Percentiles rank a stretch among this genome's conserved stretches.
Conservation (phyloP, 2,888 invertebrate species). For the Tyria jacobaeae region DNA sequence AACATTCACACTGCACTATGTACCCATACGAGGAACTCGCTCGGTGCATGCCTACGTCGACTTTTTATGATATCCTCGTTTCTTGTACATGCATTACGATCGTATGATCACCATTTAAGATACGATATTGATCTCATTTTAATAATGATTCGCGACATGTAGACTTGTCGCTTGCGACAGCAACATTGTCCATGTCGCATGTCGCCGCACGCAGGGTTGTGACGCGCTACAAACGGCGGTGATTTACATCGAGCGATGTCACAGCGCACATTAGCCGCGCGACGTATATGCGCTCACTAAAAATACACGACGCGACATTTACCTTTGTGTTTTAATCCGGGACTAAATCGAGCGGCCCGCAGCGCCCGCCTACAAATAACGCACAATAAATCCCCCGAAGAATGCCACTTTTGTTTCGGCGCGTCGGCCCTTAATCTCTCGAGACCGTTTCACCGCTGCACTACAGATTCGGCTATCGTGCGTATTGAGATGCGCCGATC, state of each 20-base stretch:
- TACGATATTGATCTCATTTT: slow-evolving; percentile 25
- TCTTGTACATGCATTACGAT: slow-evolving; percentile 18
- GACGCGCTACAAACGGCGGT: slow-evolving; percentile 42
- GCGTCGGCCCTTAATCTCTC: slow-evolving; percentile 55
- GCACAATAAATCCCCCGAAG: slow-evolving; percentile 66
- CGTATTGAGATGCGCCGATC: slow-evolving; percentile 47
- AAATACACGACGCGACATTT: slow-evolving; percentile 69
- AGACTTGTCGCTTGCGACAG: background rate
- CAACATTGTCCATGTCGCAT: background rate
- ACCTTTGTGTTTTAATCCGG: slow-evolving; percentile 70
- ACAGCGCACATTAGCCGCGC: slow-evolving; percentile 55
- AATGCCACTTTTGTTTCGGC: slow-evolving; percentile 61
- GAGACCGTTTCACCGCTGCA: slow-evolving; percentile 51
- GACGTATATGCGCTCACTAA: slow-evolving; percentile 57
- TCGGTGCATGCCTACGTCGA: slow-evolving; percentile 6
- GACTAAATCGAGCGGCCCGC: slow-evolving; percentile 59
- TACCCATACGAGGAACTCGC: background rate
- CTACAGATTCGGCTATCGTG: slow-evolving; percentile 58
- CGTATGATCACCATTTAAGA: slow-evolving; percentile 28
- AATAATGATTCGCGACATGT: slow-evolving; percentile 18
- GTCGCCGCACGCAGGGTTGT: background rate
- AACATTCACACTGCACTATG: slow-evolving; percentile 27
- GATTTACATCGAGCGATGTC: slow-evolving; percentile 48
- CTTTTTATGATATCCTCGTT: slow-evolving; percentile 22
- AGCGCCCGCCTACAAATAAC: slow-evolving; percentile 58